These are phyloP conservation scores for Ephestia elutella DNA, from an alignment of 1,140 invertebrate species.

Conservation along the genomic window DNA sequence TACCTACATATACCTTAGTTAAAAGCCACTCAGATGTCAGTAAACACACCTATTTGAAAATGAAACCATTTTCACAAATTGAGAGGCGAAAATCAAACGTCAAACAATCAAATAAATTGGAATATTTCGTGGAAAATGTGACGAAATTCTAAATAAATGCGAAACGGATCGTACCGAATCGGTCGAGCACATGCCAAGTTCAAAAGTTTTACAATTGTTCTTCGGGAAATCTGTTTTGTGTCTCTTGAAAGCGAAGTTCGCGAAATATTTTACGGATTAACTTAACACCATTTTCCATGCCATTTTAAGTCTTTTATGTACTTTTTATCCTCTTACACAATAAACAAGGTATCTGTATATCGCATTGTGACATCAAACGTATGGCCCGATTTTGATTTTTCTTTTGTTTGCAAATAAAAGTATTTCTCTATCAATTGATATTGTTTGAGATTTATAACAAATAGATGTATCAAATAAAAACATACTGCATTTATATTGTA, in stretches of 20 bases:
- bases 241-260: background rate
- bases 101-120: background rate
- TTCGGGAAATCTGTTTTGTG: conserved; percentile 8
- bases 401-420: too few species aligned
- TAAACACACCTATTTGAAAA: background rate
- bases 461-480: too few species aligned
- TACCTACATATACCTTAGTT: too few species aligned
- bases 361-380: too few species aligned
- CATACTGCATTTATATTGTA: too few species aligned
- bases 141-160: background rate
- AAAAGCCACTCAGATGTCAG: too few species aligned
- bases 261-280: background rate
- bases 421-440: too few species aligned
- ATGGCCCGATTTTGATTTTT: too few species aligned
- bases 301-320: background rate
- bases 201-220: conserved; percentile 8
- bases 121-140: background rate
- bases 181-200: conserved; percentile 14
- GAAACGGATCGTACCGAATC: background rate
- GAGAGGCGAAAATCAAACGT: background rate
- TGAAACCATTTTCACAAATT: background rate
- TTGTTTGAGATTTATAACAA: too few species aligned
- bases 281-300: background rate
- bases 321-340: too few species aligned
- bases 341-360: too few species aligned